Evolutionary conservation across 1,140 invertebrate species (phyloP).

Genomic region (Tetramorium parvispinum): DNA sequence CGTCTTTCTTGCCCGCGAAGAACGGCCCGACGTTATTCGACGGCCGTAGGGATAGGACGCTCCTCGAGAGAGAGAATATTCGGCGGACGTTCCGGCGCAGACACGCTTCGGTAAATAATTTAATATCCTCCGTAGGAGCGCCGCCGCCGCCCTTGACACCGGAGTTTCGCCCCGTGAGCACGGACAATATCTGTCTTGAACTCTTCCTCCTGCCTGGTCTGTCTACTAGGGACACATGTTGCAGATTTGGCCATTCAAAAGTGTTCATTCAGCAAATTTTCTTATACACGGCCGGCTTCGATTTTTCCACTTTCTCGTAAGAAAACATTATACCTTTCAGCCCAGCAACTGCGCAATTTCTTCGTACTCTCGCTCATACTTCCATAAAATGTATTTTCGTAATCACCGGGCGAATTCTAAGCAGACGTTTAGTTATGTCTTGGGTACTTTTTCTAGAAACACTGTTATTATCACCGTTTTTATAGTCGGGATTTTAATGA

Average conservation of each 20-base stretch:
- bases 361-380: not conserved
- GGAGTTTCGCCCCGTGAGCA: conserved; percentile 79
- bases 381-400: not conserved
- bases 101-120: conserved; percentile 72
- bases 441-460: not conserved
- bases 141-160: conserved; percentile 78
- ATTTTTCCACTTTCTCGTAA: not conserved
- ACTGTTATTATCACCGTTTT: not conserved
- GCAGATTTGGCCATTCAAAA: conserved; percentile 58
- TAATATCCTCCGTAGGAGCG: conserved; percentile 61
- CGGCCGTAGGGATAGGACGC: not conserved
- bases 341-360: not conserved
- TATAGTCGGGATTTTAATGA: not conserved
- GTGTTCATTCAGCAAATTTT: conserved; percentile 32
- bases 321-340: not conserved
- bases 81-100: not conserved
- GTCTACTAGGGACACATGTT: conserved; percentile 52
- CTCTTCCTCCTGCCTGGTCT: conserved; percentile 64
- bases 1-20: not conserved
- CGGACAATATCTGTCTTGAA: conserved; percentile 80
- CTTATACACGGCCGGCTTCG: too few relatives aligned
- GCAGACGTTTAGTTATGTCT: conserved; percentile 2
- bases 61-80: not conserved
- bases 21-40: conserved; percentile 5
- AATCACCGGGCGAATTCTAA: conserved; percentile 1